Conservation (phyloP, 2,113 vertebrate genomes). For the Ifrita kowaldi region DNA sequence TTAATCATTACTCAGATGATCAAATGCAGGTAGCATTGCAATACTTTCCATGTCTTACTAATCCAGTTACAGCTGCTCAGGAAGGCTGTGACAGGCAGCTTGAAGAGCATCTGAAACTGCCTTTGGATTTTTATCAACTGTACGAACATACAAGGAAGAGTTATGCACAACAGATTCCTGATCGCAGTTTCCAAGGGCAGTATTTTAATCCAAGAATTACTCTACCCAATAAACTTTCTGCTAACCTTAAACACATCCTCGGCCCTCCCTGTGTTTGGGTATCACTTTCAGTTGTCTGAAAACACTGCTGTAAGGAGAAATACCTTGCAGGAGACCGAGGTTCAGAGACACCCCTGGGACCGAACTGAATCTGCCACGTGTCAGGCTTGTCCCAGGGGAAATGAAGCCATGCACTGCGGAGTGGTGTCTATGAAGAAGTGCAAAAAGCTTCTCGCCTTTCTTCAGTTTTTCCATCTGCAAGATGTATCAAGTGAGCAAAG, state of each 20-base stretch:
- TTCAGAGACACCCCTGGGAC: neutral
- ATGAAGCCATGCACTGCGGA: rapidly evolving
- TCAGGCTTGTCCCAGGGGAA: neutral
- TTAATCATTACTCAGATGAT: neutral
- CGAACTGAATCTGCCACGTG: neutral
- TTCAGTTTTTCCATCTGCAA: constrained; percentile 32
- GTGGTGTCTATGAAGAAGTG: neutral
- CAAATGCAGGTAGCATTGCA: constrained; percentile 13
- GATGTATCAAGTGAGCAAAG: neutral
- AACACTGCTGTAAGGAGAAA: neutral
- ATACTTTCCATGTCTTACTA: constrained; percentile 52
- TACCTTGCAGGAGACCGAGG: neutral
- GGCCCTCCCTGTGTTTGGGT: neutral
- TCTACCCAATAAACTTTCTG: neutral
- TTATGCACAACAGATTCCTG: neutral
- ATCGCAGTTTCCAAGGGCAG: neutral
- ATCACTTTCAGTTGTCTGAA: neutral
- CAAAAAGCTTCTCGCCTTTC: neutral
- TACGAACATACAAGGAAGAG: constrained; percentile 25
- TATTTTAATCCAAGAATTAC: constrained; percentile 4
- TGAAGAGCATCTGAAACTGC: constrained; percentile 10
- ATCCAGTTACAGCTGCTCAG: constrained; percentile 52
- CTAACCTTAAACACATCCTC: neutral
- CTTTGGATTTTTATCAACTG: constrained; percentile 22
- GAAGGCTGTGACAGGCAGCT: neutral